phyloP scores from a whole-genome alignment of 2,797 vertebrate species.

The Setipinna tenuifilis region DNA sequence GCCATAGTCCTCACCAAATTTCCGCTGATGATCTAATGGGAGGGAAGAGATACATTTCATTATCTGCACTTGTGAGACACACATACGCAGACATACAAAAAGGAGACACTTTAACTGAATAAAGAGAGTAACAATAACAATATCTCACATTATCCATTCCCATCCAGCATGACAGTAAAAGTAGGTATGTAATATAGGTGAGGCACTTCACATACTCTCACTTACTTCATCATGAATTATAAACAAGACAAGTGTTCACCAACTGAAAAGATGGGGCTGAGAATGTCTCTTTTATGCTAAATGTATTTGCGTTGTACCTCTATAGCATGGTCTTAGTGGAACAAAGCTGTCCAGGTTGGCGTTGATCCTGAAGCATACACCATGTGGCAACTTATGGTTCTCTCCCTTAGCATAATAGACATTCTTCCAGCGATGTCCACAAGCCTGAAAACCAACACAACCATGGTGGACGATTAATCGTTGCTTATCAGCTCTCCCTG shows the following conservation, averaged over 20 bases:
- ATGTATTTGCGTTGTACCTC: slow-evolving; percentile 70
- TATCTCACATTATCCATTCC: neutral
- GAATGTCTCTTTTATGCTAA: neutral
- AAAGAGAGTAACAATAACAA: neutral
- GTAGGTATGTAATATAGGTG: neutral
- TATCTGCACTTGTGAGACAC: neutral
- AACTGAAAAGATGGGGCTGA: neutral
- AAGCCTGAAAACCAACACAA: slow-evolving; percentile 78
- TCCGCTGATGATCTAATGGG: slow-evolving; percentile 79
- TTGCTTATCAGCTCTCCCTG: neutral
- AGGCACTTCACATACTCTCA: neutral
- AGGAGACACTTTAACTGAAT: neutral
- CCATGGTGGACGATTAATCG: neutral
- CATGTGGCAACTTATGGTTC: slow-evolving; percentile 84
- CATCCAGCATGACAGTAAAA: neutral
- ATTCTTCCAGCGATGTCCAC: slow-evolving; percentile 98
- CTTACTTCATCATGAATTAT: neutral
- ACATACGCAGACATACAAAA: neutral
- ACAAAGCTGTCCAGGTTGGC: slow-evolving; percentile 72
- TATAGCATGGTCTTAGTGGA: slow-evolving; percentile 85
- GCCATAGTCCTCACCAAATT: slow-evolving; percentile 83
- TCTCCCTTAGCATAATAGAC: slow-evolving; percentile 77
- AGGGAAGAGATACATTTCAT: slow-evolving; percentile 31
- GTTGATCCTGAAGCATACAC: slow-evolving; percentile 84
- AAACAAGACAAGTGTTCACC: neutral